Conservation (phyloP, 2,797 vertebrate genomes). For the Darevskia mixta region DNA sequence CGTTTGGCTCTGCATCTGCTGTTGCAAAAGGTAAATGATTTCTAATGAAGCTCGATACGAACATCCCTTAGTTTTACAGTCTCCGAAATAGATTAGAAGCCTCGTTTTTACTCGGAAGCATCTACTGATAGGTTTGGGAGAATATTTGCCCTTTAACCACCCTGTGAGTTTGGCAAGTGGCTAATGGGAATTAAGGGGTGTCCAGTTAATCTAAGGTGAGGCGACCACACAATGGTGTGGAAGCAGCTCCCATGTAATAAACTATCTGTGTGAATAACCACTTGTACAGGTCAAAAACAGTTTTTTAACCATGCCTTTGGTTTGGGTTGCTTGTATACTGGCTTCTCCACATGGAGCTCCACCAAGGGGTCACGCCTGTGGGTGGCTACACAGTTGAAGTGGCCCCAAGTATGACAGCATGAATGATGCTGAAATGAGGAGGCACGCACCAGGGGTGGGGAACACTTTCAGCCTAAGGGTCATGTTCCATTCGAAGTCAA, state of each 20-base stretch:
- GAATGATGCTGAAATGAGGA: background rate
- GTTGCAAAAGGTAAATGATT: conserved; percentile 87
- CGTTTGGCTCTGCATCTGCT: conserved; percentile 88
- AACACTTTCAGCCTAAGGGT: too few relatives aligned
- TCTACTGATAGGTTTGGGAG: background rate
- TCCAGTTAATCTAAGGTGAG: background rate
- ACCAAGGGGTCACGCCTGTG: background rate
- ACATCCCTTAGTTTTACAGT: background rate
- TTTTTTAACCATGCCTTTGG: background rate
- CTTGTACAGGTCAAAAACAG: background rate
- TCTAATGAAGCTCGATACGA: background rate
- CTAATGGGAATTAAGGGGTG: background rate
- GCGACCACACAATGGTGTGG: background rate
- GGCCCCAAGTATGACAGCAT: background rate
- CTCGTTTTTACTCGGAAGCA: background rate
- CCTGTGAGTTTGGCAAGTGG: background rate
- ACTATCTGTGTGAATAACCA: background rate
- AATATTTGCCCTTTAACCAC: background rate
- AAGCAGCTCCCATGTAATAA: background rate
- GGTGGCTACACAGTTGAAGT: background rate
- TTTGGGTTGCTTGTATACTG: background rate
- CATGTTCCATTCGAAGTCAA: too few relatives aligned
- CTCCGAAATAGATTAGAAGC: background rate
- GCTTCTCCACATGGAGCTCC: background rate
- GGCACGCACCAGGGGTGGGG: background rate